Conservation (phyloP, 2,797 vertebrate genomes). For the Gymnopithys bicolor region DNA sequence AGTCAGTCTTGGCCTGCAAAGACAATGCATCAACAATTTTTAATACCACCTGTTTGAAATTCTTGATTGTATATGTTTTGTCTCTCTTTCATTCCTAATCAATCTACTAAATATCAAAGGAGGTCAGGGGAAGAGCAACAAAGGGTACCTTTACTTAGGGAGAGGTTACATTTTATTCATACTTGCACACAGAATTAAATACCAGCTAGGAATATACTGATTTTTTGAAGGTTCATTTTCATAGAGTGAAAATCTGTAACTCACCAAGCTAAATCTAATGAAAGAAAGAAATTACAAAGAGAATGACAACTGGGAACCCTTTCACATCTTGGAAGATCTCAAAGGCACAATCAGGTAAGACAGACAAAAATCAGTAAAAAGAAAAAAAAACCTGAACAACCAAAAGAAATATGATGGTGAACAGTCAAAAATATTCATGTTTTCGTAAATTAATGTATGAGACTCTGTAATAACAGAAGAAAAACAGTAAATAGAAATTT, state of each 20-base stretch:
- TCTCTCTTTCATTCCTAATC: neutral
- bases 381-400: neutral
- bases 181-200: neutral
- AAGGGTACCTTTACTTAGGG: neutral
- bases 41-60: neutral
- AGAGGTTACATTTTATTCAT: neutral
- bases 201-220: neutral
- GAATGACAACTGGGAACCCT: neutral
- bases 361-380: neutral
- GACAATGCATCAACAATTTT: neutral
- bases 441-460: neutral
- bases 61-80: neutral
- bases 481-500: neutral
- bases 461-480: neutral
- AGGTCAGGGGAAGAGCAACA: neutral
- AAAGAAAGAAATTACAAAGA: neutral
- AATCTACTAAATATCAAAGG: neutral
- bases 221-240: neutral
- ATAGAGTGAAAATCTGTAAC: neutral
- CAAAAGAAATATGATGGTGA: neutral
- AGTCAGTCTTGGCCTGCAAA: neutral
- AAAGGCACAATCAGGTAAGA: neutral
- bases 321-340: neutral
- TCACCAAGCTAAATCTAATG: neutral
- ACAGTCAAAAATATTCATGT: neutral